Percentiles rank a stretch among this genome's conserved stretches.
These are phyloP conservation scores for Drosophila lacteicornis DNA, from an alignment of 1,140 invertebrate species.

Conservation along the genomic window DNA sequence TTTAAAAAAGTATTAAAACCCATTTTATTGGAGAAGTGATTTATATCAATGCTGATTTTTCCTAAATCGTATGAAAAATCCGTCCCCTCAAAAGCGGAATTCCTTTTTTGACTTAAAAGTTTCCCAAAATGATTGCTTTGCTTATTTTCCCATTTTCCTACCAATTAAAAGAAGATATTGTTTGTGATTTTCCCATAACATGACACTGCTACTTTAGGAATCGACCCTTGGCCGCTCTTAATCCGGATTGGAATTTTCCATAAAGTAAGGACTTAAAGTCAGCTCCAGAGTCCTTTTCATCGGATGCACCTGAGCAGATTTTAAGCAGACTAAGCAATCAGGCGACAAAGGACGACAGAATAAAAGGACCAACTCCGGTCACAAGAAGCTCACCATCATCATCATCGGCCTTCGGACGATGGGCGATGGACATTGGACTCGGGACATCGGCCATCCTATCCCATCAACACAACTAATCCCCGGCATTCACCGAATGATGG, in stretches of 20 bases:
- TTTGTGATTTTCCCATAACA: background rate
- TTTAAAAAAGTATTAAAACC: no score
- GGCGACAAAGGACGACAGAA: constrained; percentile 30
- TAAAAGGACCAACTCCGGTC: constrained; percentile 22
- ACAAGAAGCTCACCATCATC: constrained; percentile 13
- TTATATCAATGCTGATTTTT: no score
- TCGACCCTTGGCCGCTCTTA: constrained; percentile 3
- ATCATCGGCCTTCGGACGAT: constrained; percentile 15
- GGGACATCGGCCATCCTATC: constrained; percentile 36
- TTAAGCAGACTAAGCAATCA: constrained; percentile 34
- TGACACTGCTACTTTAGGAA: background rate
- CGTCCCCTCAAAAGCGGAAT: background rate
- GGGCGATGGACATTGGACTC: constrained; percentile 8
- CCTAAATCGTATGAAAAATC: no score
- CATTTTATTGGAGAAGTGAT: no score
- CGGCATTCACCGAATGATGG: constrained; percentile 65
- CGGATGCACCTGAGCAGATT: constrained; percentile 36
- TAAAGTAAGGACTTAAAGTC: constrained; percentile 29
- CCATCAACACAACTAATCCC: constrained; percentile 71
- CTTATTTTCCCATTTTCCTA: no score
- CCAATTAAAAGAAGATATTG: constrained; percentile 2
- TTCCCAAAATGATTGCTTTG: no score
- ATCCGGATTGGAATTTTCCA: constrained; percentile 32
- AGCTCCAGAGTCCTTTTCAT: constrained; percentile 18
- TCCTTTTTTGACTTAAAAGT: background rate